Percentiles rank a stretch among this genome's conserved stretches.
Conservation (phyloP, 2,797 vertebrate genomes). For the Tympanoctomys barrerae region DNA sequence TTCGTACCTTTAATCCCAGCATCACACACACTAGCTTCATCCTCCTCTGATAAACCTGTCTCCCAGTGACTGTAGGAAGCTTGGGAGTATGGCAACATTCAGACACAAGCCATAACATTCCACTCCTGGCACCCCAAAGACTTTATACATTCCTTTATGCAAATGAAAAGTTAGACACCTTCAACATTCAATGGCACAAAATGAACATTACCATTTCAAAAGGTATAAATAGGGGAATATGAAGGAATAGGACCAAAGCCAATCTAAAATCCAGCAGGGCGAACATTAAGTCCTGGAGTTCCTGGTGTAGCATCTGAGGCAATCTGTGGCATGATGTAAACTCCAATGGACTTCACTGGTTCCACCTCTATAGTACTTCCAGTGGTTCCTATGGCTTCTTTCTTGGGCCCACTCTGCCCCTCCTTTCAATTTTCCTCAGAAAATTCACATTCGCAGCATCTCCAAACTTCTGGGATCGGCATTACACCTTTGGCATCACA, state of each 20-base stretch:
- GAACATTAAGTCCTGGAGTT: not conserved
- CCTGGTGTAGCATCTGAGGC: not conserved
- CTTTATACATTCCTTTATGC: not conserved
- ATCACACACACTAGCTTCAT: not conserved
- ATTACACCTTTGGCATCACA: not conserved
- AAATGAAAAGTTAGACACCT: not conserved
- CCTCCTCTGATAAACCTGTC: not conserved
- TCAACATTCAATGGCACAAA: not conserved
- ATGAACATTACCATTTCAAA: not conserved
- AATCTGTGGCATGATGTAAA: not conserved
- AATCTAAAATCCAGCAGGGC: not conserved
- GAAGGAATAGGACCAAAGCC: not conserved
- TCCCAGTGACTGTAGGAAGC: not conserved
- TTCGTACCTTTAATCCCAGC: no score
- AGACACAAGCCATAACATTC: not conserved
- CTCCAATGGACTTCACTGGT: not conserved
- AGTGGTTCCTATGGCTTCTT: not conserved
- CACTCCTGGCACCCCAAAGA: not conserved
- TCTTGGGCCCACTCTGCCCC: not conserved
- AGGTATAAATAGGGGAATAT: not conserved
- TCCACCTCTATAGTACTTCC: no score
- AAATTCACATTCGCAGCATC: not conserved
- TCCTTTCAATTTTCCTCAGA: not conserved
- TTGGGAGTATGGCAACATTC: not conserved
- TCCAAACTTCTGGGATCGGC: not conserved